Percentiles rank a stretch among this genome's conserved stretches.
Conservation (phyloP, 2,797 vertebrate genomes). For the Salarias fasciatus region DNA sequence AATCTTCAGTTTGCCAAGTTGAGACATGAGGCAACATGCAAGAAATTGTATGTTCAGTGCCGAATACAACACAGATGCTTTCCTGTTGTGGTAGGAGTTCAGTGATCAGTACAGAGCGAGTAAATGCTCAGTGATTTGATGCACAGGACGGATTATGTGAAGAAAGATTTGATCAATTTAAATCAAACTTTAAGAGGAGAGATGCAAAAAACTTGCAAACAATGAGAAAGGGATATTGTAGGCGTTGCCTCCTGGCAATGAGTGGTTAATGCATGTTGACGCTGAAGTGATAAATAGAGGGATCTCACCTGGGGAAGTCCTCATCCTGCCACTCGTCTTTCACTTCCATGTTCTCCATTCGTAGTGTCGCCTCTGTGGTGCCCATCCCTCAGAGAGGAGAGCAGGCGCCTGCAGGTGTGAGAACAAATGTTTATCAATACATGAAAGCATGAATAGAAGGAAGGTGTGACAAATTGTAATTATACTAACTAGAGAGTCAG, state of each 20-base stretch:
- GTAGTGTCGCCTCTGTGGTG: conserved; percentile 89
- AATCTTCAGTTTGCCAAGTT: no score
- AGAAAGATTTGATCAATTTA: no score
- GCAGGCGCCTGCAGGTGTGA: conserved; percentile 49
- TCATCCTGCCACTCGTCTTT: conserved; percentile 96
- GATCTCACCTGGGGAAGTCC: conserved; percentile 89
- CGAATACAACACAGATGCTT: not conserved
- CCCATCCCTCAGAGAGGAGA: conserved; percentile 81
- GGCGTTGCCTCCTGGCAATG: no score
- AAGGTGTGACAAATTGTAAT: not conserved
- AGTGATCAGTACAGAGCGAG: not conserved
- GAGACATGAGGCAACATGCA: no score
- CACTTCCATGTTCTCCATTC: conserved; percentile 91
- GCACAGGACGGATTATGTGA: no score
- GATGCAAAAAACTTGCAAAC: no score
- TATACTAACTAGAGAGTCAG: not conserved
- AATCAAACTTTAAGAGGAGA: no score
- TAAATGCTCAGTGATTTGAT: no score
- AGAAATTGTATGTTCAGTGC: no score
- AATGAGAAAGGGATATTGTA: no score
- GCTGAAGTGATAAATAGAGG: conserved; percentile 5
- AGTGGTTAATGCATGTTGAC: not conserved
- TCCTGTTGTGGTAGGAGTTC: not conserved
- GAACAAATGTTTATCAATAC: conserved; percentile 7
- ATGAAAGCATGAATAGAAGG: conserved; percentile 7